Base-by-base conservation (phyloP, 1,140 invertebrate genomes). In the Pinna nobilis region DNA sequence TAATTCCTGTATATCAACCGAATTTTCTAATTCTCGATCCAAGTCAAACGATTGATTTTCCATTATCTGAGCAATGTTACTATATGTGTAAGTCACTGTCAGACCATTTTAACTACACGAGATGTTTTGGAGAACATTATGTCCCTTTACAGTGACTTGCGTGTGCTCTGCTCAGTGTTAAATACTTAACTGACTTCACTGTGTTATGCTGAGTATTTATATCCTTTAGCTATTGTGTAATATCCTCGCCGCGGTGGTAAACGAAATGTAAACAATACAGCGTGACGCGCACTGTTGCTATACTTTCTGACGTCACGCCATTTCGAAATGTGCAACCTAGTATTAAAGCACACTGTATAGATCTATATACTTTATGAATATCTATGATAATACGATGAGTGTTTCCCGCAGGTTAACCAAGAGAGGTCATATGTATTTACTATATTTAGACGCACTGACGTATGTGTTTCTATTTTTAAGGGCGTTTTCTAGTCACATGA, bases 1-100 rank as follows among this genome's bases (percentile, higher is more conserved):
- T 41, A 63, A 37, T 63, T 63, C 35, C 39, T 63, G 59, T 32
- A 63, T 63, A 32, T 63, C 59, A 32, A 63, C 59, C 39, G 59
- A 63, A 44, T 63, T 44, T 44, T 63, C 59, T 37, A 63, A 35
- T 37, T 41, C 59, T 25, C 35, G 59, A 20, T 63, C 59, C 39
- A 63, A 63, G 15, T 59, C 55, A 18, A 59, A 59, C 5, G 55
- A 33, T 30, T 13, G 33, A n/a, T 33, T 59, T 59, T 59, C 55
- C 55, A 59, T 59, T 33, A n/a, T 59, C 30, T 59, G 55, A 35
- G 28, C 18, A 30, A 59, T 59, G 55, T 33, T 35, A n/a, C 37
- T n/a, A 11, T 59, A 33, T 35, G 18, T 35, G n/a, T 30, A n/a
- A 59, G 30, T 20, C 30, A 33, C 55, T 33, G 30, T 33, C 20